Evolutionary conservation across 2,113 vertebrate genomes (phyloP), one percentile per base, ranked within the genome.

Genomic region (Gnathochromis pfefferi): DNA sequence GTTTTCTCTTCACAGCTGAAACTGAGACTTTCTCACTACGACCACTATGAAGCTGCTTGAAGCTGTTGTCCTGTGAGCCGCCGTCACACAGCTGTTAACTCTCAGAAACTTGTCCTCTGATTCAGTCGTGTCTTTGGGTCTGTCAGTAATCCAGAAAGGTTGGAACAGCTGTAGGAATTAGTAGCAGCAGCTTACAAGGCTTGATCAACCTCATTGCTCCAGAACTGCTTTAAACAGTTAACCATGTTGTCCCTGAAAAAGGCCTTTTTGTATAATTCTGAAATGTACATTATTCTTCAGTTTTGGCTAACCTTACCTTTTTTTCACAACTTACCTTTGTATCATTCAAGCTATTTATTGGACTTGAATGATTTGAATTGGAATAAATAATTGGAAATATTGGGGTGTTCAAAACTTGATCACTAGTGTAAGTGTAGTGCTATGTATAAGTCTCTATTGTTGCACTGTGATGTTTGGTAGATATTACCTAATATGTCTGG

Each of bases 281-380:
- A 55, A 55, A 55, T 55, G 0, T 0, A 55, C 21, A 7, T 55
- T 54, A 54, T 54, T 55, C 0, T 55, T 55, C 53, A 3, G 6
- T 55, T 55, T 55, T 55, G 53, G 53, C 11, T 7, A 55, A 55
- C 53, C 2, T 0, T 55, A 12, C 2, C 6, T 45, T 45, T 14
- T 45, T 45, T 47, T 47, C 45, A 16, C 14, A 7, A 47, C 14
- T 47, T 47, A 47, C 2, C 21, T 55, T 55, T 55, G 12, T 57
- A 57, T 4, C 54, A 57, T 57, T 57, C 23, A 57, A 57, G 23
- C 23, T 57, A 8, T 14, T 57, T 8, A 57, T 57, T 57, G 54
- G 23, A 26, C 4, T 57, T 57, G 23, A 57, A 57, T 57, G 23
- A 1, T 14, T 26, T 57, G 23, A 57, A 57, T 26, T 57, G 21